These are phyloP conservation scores for Tipula vernalis DNA, from an alignment of 2,888 invertebrate species.

Conservation along the genomic window DNA sequence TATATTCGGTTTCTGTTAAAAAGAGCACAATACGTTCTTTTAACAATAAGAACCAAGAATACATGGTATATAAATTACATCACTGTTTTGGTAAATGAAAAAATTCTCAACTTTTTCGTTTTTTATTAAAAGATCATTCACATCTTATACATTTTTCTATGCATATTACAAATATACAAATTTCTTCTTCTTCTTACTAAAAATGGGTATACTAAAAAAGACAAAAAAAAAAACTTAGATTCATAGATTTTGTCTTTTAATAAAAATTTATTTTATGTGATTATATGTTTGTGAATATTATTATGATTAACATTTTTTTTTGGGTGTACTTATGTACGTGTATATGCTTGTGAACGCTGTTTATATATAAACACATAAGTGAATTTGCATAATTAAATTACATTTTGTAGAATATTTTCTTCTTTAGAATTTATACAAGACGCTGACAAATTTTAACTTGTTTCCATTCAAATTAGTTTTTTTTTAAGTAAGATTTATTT, in stretches of 20 bases:
- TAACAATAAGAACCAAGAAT: background rate
- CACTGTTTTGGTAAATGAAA: background rate
- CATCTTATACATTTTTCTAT: background rate
- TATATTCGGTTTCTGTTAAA: background rate
- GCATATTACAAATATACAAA: background rate
- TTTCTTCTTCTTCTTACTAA: background rate
- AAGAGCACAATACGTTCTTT: background rate
- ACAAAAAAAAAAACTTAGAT: background rate
- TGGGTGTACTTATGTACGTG: background rate
- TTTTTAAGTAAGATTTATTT: background rate
- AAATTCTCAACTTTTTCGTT: background rate
- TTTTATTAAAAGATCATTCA: background rate
- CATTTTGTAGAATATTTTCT: background rate
- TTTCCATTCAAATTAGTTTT: background rate
- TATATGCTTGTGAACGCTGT: background rate
- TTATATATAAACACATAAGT: background rate
- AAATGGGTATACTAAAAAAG: background rate
- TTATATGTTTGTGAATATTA: background rate
- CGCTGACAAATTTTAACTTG: background rate
- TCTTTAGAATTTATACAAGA: background rate
- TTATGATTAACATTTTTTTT: background rate
- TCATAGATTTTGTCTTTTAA: background rate
- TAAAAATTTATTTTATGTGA: background rate
- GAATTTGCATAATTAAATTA: background rate
- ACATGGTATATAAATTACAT: background rate